Conservation (phyloP, 2,888 invertebrate genomes). For the Cerastis rubricosa region DNA sequence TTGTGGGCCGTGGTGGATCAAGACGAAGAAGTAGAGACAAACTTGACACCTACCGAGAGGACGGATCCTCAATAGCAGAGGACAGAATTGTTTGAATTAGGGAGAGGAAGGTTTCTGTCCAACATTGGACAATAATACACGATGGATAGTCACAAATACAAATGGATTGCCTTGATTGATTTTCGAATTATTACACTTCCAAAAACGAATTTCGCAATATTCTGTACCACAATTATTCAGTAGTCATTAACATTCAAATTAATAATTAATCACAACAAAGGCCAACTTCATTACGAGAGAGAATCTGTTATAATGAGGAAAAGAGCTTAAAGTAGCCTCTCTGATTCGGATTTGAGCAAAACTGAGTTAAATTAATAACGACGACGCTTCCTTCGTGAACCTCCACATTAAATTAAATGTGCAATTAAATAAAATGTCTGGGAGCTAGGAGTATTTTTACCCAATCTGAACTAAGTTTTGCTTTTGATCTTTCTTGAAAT, state of each 20-base stretch:
- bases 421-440: slow-evolving; percentile 58
- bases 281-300: slow-evolving; percentile 31
- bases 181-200: slow-evolving; percentile 1
- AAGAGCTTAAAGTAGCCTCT: slow-evolving; percentile 45
- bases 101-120: no score
- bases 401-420: slow-evolving; percentile 53
- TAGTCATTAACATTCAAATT: slow-evolving; percentile 11
- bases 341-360: slow-evolving; percentile 49
- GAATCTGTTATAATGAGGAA: slow-evolving; percentile 38
- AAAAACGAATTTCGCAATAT: neutral
- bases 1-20: neutral
- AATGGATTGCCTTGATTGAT: slow-evolving; percentile 1
- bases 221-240: neutral
- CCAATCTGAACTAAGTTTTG: slow-evolving; percentile 27
- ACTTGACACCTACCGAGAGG: neutral
- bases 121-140: neutral
- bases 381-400: slow-evolving; percentile 39
- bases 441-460: slow-evolving; percentile 37
- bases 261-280: slow-evolving; percentile 36
- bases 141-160: neutral
- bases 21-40: neutral
- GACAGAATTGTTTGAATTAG: neutral
- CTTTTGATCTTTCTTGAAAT: neutral
- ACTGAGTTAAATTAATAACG: slow-evolving; percentile 57
- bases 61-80: neutral